Evolutionary conservation across 2,888 invertebrate species (phyloP), one percentile per base, ranked within the genome.

Genomic region (Phortica okadai): DNA sequence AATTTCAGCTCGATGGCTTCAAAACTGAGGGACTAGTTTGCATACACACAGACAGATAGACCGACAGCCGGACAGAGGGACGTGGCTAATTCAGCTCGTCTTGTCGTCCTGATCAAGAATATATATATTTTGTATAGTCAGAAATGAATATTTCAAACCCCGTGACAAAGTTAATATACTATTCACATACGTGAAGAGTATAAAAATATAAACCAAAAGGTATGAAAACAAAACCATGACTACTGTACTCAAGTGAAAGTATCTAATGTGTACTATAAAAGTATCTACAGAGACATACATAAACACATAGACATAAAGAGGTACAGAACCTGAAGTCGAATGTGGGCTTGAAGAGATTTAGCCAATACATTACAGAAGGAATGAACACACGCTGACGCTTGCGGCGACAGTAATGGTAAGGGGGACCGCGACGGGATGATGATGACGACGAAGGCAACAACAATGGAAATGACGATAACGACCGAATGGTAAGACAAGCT

Each of bases 211-310:
- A 33, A 33, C 33, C 33, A 33, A 33, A 33, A 33, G 33, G 33
- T 33, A 33, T 33, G 33, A 33, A 33, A 33, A 33, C 33, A 33
- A 33, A 0, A 2, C 8, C 50, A 14, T 14, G 50, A 8, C 21
- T 21, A 69, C 69, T 50, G 44, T 69, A 69, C 44, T n/a, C 11
- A 16, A 69, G 45, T 50, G 69, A 69, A 69, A 45, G 69, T 69
- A 69, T 21, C 69, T 69, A 69, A 69, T 69, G 45, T 16, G 21
- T 69, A 45, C 16, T n/a, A 69, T 10, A 45, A 45, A 69, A 10
- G 41, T 45, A 66, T 33, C 33, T 44, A 14, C 75, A 79, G 14
- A 58, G n/a, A 41, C 56, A 54, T n/a, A 16, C 75, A n/a, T 41
- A 54, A 62, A 69, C 70, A 75, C 74, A 45, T 56, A 66, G 7